Conservation (phyloP, 2,888 invertebrate genomes). For the Melitaea athalia region DNA sequence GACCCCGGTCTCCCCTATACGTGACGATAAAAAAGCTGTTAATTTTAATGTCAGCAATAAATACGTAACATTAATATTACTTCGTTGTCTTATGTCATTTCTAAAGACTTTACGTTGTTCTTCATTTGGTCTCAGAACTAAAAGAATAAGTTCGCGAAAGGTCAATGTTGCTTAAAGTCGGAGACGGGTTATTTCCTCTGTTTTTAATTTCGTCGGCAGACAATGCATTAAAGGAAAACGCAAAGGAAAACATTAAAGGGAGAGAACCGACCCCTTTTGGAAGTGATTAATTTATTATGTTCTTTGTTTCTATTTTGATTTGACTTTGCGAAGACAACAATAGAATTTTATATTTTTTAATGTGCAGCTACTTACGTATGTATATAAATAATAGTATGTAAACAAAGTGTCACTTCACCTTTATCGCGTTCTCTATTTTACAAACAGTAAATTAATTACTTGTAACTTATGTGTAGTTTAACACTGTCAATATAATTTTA, state of each 20-base stretch:
- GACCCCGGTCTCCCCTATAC: too few relatives aligned
- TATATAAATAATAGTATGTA: not conserved
- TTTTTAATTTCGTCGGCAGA: constrained; percentile 80
- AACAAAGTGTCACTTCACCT: not conserved
- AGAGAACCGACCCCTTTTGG: constrained; percentile 71
- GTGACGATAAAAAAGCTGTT: not conserved
- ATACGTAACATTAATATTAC: not conserved
- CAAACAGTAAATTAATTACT: too few relatives aligned
- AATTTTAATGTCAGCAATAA: not conserved
- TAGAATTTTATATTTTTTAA: constrained; percentile 19
- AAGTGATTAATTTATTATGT: constrained; percentile 81
- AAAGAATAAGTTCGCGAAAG: constrained; percentile 49
- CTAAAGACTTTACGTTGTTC: constrained; percentile 14
- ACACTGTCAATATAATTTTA: too few relatives aligned
- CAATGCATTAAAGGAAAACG: constrained; percentile 78
- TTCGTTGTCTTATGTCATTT: not conserved
- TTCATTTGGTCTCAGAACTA: constrained; percentile 21
- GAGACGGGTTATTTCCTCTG: constrained; percentile 69
- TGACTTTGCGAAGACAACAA: constrained; percentile 42
- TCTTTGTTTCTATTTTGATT: constrained; percentile 79
- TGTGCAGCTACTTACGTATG: not conserved
- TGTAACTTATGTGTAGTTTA: too few relatives aligned
- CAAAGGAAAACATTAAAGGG: constrained; percentile 77
- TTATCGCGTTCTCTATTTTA: too few relatives aligned
- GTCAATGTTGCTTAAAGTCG: constrained; percentile 65